phyloP scores from a whole-genome alignment of 2,113 vertebrate genomes.

The Sakesphorus luctuosus region DNA sequence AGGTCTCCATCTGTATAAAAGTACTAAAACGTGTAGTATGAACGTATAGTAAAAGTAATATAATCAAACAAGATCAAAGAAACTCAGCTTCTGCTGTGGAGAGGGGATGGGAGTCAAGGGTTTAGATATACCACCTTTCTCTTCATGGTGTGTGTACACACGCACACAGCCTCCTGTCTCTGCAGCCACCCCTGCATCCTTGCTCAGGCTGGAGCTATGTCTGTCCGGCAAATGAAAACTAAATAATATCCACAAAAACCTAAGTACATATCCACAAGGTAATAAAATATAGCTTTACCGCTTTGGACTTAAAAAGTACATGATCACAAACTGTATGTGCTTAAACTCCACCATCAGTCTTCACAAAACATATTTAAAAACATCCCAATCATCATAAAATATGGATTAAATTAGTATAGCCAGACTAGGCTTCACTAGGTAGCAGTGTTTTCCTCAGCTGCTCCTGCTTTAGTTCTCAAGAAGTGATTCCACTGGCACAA shows the following conservation, averaged over 20 bases:
- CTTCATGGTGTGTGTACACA: rapidly evolving
- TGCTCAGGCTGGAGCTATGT: neutral
- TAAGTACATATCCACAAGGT: constrained; percentile 8
- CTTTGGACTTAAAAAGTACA: constrained; percentile 14
- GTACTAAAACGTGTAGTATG: neutral
- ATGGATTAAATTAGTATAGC: constrained; percentile 31
- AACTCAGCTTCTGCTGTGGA: neutral
- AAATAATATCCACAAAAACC: neutral
- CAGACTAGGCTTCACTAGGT: neutral
- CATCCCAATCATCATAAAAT: neutral
- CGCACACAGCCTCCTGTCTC: neutral
- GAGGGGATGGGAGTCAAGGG: neutral
- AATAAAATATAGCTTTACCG: constrained; percentile 23
- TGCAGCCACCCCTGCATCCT: neutral
- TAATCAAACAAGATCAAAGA: neutral
- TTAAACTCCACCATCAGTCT: constrained; percentile 37
- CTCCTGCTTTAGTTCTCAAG: constrained; percentile 10
- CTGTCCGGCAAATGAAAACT: neutral
- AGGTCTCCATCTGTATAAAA: neutral
- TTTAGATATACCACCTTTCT: neutral
- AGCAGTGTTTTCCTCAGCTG: constrained; percentile 14
- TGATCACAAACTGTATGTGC: neutral
- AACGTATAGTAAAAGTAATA: neutral
- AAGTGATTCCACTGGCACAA: neutral
- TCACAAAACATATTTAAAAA: constrained; percentile 19